phyloP scores from a whole-genome alignment of 2,888 invertebrate genomes.

The Drosophila quinaria region DNA sequence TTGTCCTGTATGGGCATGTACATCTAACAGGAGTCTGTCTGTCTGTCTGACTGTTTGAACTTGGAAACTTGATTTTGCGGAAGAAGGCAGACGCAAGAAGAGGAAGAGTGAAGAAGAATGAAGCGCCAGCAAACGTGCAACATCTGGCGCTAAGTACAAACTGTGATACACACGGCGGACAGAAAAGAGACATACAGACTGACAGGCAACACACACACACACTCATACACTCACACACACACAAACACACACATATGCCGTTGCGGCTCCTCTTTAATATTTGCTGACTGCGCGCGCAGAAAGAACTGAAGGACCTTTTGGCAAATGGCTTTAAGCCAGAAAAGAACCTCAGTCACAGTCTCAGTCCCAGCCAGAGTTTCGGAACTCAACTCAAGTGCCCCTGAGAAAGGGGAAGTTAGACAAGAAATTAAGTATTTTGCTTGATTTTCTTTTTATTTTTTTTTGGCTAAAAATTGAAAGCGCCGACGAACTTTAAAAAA shows the following conservation, averaged over 20 bases:
- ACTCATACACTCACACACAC: conserved; percentile 16
- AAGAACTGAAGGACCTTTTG: conserved; percentile 46
- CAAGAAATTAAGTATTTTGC: conserved; percentile 63
- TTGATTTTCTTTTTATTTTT: conserved; percentile 16
- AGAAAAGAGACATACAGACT: conserved; percentile 23
- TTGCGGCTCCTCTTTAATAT: conserved; percentile 72
- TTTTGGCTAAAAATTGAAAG: conserved; percentile 54
- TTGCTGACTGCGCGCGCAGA: conserved; percentile 74
- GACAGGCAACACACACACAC: conserved; percentile 32
- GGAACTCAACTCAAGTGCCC: conserved; percentile 39
- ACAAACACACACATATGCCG: conserved; percentile 10
- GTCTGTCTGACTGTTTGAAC: conserved; percentile 71
- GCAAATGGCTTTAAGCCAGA: conserved; percentile 47
- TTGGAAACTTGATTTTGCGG: conserved; percentile 79
- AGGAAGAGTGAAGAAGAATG: conserved; percentile 19
- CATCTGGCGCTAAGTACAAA: conserved; percentile 82
- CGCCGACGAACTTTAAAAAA: conserved; percentile 59
- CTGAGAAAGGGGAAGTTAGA: conserved; percentile 71
- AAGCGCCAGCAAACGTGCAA: conserved; percentile 59
- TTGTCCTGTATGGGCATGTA: conserved; percentile 46
- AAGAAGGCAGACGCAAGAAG: conserved; percentile 39
- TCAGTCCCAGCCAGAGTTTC: not conserved
- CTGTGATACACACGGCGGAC: conserved; percentile 74
- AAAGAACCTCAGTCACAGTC: conserved; percentile 21
- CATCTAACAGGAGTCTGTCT: conserved; percentile 28